Base-by-base conservation (phyloP, 2,113 vertebrate genomes). In the Buteo buteo region DNA sequence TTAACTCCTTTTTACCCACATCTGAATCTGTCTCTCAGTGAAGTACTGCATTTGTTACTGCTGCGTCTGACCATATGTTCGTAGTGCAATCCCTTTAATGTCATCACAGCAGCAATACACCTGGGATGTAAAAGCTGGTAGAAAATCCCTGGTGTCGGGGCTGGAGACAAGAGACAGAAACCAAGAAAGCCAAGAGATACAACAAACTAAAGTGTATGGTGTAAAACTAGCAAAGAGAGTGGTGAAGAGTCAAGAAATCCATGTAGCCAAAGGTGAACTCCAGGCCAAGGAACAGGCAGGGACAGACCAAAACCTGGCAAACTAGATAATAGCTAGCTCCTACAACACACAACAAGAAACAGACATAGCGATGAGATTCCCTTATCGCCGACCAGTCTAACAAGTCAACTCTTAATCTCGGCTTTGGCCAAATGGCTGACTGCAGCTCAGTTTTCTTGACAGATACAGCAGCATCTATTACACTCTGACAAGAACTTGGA, bases 351-450 rank as follows among this genome's bases (percentile, higher is more conserved):
- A 59, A 20, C 17, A 85, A 93, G 31, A 31, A 82, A 54, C 0
- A 3, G 36, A 74, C 14, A 34, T 4, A 50, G 34, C 22, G 34
- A 85, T 64, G 52, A 86, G 55, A 67, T 79, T 83, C 22, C 8
- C 18, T 79, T 49, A 44, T 50, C 0, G 0, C 15, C 0, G 0
- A 25, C 21, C 1, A 0, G 50, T 93, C 15, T 72, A 79, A 79
- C 32, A 89, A 82, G 52, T 47, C 78, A 82, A 34, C 3, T 55
- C 24, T 70, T 81, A 50, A 74, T 36, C 44, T 31, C 5, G 1
- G 18, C 34, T 94, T 91, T 82, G 65, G 61, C 16, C 65, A 74
- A 86, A 57, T 31, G 47, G 34, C 61, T 92, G 89, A n/a, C 40
- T 86, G 58, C 26, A 67, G 24, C 44, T 94, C 34, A 12, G 38